Base-by-base conservation (phyloP, 2,797 vertebrate genomes). In the Tokudaia muenninki region DNA sequence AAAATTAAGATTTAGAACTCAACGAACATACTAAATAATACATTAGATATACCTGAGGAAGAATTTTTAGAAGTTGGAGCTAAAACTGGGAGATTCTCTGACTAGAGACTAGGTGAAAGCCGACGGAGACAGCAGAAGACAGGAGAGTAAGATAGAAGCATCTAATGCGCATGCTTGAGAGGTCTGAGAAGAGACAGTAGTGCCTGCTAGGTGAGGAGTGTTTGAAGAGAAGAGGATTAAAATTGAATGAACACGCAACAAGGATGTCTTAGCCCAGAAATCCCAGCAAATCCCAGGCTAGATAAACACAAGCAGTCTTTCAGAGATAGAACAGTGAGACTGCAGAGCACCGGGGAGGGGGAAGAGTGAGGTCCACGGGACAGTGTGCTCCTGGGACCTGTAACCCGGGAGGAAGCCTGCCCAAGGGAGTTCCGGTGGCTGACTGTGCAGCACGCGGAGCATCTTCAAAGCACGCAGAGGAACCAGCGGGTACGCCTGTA, bases 1-100 rank as follows among this genome's bases (percentile, higher is more conserved):
- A 88, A 84, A n/a, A 82, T 90, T 95, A 47, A 90, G 87, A 90
- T 88, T 52, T 70, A 94, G 92, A 93, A 90, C 6, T 77, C 55
- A 52, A 72, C 21, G 16, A 96, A 55, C 16, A 97, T 65, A 57
- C 29, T 75, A 83, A 82, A 6, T 72, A 79, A 13, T 67, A 31
- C 63, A 75, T 82, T 92, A 93, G 65, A 57, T 44, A 31, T 37
- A 90, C 59, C 61, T 92, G 52, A 96, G 75, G 55, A 84, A 92
- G 74, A 95, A 77, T 80, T 44, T 22, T 67, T n/a, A 92, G 55
- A 96, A 92, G 21, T 94, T 91, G 37, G 82, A 92, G 50, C 78
- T 91, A 77, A 92, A 79, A 50, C 57, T 87, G 87, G 75, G 70
- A 94, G 52, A 89, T 87, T 80, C 19, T 83, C 57, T 74, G 34